Percentiles rank a stretch among this genome's conserved stretches.
These are phyloP conservation scores for Aphrophora alni DNA, from an alignment of 2,888 invertebrate species.

Conservation along the genomic window DNA sequence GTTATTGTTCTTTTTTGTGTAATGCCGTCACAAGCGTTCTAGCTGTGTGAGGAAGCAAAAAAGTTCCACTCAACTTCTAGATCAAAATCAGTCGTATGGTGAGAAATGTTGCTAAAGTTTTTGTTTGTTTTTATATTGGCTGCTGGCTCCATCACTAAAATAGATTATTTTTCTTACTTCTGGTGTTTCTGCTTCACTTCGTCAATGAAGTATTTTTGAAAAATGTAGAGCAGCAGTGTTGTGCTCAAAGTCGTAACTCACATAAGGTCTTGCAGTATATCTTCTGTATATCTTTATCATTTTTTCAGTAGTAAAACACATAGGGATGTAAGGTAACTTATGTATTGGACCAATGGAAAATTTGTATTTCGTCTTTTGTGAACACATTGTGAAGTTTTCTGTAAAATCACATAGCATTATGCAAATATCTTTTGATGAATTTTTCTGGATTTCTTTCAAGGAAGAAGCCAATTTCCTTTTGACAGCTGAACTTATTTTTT, in stretches of 20 bases:
- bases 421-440: slow-evolving; percentile 21
- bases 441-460: slow-evolving; percentile 21
- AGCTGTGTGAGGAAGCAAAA: slow-evolving; percentile 23
- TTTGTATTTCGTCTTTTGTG: slow-evolving; percentile 29
- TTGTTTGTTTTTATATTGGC: slow-evolving; percentile 31
- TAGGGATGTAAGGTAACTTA: slow-evolving; percentile 9
- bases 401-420: slow-evolving; percentile 11
- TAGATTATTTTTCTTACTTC: slow-evolving; percentile 19
- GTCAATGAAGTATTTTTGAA: slow-evolving; percentile 14
- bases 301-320: slow-evolving; percentile 10
- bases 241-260: slow-evolving; percentile 9
- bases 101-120: slow-evolving; percentile 20
- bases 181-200: slow-evolving; percentile 16
- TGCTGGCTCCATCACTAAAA: background rate
- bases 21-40: slow-evolving; percentile 17
- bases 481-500: no score
- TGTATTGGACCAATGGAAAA: slow-evolving; percentile 20
- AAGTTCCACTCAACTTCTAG: slow-evolving; percentile 25
- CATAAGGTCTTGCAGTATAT: slow-evolving; percentile 15
- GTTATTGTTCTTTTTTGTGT: slow-evolving; percentile 2
- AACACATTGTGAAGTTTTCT: no score
- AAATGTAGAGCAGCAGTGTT: slow-evolving; percentile 18
- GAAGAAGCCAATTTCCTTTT: no score
- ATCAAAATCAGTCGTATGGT: slow-evolving; percentile 13
- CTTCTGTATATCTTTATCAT: background rate